Evolutionary conservation across 2,888 invertebrate species (phyloP), one percentile per base, ranked within the genome.

Genomic region (Zonitis immaculata): DNA sequence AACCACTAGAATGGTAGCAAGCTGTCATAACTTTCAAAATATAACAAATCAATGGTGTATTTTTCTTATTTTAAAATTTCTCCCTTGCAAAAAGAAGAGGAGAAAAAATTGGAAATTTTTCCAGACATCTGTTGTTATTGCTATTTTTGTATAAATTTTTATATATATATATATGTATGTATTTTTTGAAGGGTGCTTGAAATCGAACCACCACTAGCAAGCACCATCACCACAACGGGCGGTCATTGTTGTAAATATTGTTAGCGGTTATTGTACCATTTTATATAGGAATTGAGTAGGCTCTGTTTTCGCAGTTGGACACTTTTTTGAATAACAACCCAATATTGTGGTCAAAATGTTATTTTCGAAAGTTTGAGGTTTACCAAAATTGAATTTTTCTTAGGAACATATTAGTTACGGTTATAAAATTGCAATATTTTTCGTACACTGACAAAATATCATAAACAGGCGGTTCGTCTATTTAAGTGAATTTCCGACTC

Each of bases 261-360:
- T n/a, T 62, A 64, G 66, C 65, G 65, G 69, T n/a, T n/a, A n/a
- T 70, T 71, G 67, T 58, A 61, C 66, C 67, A 68, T 67, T 67
- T 69, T 65, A 65, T 63, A 67, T 66, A 68, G 67, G 67, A 67
- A 65, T 65, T 63, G 54, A 60, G 66, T 66, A 61, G 71, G 69
- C n/a, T n/a, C 68, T 72, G 73, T 72, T 73, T 71, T 73, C 73
- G 64, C 72, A 72, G 72, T 72, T 70, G 73, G 72, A 66, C 62
- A 64, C 64, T 66, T 59, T 22, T 26, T n/a, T n/a, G n/a, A 47
- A 57, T 27, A 42, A 44, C 6, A 30, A 3, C 5, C 2, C n/a
- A 30, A 30, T 32, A 14, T 32, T 12, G 32, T 32, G 32, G 32
- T 14, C 32, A 8, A 32, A n/a, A n/a, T n/a, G n/a, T n/a, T n/a